Evolutionary conservation across 2,113 vertebrate genomes (phyloP), one percentile per base, ranked within the genome.

Genomic region (Leptodactylus fuscus): DNA sequence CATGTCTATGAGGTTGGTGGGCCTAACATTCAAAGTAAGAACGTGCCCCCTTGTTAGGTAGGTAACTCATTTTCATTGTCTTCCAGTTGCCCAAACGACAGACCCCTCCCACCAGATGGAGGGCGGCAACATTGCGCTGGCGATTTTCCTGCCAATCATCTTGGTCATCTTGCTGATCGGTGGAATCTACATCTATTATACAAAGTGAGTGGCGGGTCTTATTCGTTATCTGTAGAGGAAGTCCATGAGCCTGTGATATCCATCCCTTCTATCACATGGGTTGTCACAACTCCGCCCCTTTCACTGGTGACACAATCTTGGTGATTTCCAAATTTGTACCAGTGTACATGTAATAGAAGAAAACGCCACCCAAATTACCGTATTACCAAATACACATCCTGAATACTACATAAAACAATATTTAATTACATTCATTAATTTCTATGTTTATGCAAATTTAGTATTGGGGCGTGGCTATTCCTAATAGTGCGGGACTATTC

Each of bases 151-250:
- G 89, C 97, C 97, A 69, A 95, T 98, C 22, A 95, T 97, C 88
- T 88, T 98, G 88, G 96, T 97, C 89, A 95, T 97, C 79, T 90
- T 97, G 20, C 92, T 98, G n/a, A 96, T 97, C 89, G 96, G 95
- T 85, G 96, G 96, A 27, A 96, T 98, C 85, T 98, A 97, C 88
- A 93, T 98, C 92, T 97, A 97, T 88, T 97, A 97, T 65, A 96
- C 96, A 88, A 98, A 96, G 97, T 98, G 89, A 95, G 95, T 92
- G 51, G 29, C 5, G 49, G 22, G 73, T 32, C 6, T 65, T 7
- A n/a, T n/a, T 18, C 32, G 29, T 32, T 18, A 34, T 29, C 24
- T 62, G 12, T 27, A 62, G 58, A 24, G 58, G 11, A 62, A 62
- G n/a, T 67, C 29, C 62, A 34, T 34, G 29, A 34, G 60, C 12